Conservation (phyloP, 2,888 invertebrate species). For the Apotomis capreana region DNA sequence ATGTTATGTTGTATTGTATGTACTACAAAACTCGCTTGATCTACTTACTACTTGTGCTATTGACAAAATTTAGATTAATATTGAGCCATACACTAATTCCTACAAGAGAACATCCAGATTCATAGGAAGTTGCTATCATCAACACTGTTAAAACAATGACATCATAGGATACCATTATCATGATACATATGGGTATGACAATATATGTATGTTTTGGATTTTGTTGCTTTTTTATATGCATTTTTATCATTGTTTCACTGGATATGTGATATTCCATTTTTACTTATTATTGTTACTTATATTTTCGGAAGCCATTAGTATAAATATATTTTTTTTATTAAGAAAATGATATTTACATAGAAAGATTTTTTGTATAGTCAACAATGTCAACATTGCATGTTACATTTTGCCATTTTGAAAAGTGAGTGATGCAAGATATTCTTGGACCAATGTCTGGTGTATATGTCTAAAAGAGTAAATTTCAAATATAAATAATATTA, state of each 20-base stretch:
- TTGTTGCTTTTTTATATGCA: too few species aligned
- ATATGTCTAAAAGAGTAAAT: slow-evolving; percentile 2
- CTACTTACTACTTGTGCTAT: slow-evolving; percentile 16
- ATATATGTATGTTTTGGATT: not conserved
- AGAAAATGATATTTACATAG: not conserved
- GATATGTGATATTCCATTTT: not conserved
- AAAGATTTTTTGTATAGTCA: not conserved
- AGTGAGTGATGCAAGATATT: slow-evolving; percentile 8
- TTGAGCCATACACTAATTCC: slow-evolving; percentile 1
- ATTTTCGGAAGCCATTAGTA: not conserved
- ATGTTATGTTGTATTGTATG: slow-evolving; percentile 4
- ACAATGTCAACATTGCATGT: not conserved
- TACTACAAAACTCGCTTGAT: not conserved
- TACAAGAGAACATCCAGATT: not conserved
- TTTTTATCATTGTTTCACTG: not conserved
- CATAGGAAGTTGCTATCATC: not conserved
- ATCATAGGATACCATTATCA: not conserved
- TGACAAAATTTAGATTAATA: slow-evolving; percentile 3
- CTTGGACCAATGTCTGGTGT: slow-evolving; percentile 16
- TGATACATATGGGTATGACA: not conserved
- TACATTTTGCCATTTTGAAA: not conserved
- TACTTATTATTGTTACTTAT: not conserved
- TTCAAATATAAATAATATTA: slow-evolving; percentile 7
- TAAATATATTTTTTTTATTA: not conserved
- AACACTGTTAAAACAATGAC: not conserved